These are phyloP conservation scores for Xestoiulus laeticollis DNA, from an alignment of 2,888 invertebrate genomes.

Conservation along the genomic window DNA sequence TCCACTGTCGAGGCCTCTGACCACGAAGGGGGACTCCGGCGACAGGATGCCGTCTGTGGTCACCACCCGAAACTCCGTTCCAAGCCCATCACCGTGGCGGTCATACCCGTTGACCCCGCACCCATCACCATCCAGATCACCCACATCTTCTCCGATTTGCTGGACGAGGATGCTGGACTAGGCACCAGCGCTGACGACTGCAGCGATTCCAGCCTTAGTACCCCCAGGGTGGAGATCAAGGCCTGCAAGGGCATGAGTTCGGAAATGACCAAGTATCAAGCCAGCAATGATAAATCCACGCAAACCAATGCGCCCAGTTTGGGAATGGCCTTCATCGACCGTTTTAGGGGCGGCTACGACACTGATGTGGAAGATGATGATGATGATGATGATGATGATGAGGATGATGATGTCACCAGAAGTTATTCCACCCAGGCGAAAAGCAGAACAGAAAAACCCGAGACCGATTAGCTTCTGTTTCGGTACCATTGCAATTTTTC, in stretches of 20 bases:
- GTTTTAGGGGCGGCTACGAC: background rate
- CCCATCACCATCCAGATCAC: conserved; percentile 44
- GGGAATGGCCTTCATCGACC: background rate
- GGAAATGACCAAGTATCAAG: background rate
- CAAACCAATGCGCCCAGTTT: background rate
- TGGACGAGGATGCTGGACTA: conserved; percentile 44
- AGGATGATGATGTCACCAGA: background rate
- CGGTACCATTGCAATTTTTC: no score
- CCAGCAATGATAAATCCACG: background rate
- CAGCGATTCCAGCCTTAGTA: conserved; percentile 40
- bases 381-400: background rate
- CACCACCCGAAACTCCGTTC: background rate
- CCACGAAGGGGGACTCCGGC: background rate
- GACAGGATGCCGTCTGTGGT: background rate
- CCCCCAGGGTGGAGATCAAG: conserved; percentile 43
- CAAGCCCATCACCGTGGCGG: background rate
- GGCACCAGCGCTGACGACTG: conserved; percentile 52
- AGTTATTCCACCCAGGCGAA: background rate
- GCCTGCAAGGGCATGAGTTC: background rate
- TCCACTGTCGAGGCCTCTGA: background rate
- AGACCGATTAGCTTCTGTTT: background rate
- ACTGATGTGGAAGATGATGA: conserved; percentile 45
- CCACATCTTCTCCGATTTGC: background rate
- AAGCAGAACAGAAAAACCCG: background rate
- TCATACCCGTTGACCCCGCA: background rate